Percentiles rank a stretch among this genome's conserved stretches.
Conservation (phyloP, 2,888 invertebrate species). For the Megamerina dolium region DNA sequence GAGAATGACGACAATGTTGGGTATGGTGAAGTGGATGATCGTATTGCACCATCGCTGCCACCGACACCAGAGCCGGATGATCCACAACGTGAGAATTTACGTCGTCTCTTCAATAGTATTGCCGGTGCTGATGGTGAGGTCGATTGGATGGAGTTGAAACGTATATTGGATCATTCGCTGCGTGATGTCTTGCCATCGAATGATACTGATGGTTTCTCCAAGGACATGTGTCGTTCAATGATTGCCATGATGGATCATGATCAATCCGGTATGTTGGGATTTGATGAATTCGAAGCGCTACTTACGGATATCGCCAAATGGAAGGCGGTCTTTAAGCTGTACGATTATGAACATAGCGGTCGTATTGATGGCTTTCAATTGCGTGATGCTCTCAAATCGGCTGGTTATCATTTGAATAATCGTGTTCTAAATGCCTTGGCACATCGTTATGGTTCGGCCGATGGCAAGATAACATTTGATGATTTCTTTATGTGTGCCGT, state of each 20-base stretch:
- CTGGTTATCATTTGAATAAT: constrained; percentile 87
- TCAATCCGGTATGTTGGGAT: constrained; percentile 84
- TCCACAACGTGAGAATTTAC: constrained; percentile 51
- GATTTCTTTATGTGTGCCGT: constrained; percentile 93
- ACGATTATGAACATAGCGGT: constrained; percentile 75
- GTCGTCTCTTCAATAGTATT: constrained; percentile 76
- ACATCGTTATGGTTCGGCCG: constrained; percentile 80
- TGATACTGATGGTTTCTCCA: constrained; percentile 64
- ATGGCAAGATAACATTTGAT: constrained; percentile 83
- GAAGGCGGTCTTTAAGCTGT: constrained; percentile 85
- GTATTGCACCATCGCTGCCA: constrained; percentile 43
- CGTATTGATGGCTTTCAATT: constrained; percentile 76
- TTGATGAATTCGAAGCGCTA: constrained; percentile 80
- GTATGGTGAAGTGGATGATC: constrained; percentile 71
- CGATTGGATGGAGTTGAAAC: constrained; percentile 88
- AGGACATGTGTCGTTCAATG: constrained; percentile 90
- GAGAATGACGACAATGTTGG: constrained; percentile 87
- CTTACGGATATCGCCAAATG: constrained; percentile 82
- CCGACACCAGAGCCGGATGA: constrained; percentile 35
- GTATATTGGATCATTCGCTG: constrained; percentile 85
- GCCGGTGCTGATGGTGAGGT: constrained; percentile 89
- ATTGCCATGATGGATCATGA: constrained; percentile 89
- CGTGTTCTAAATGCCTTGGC: constrained; percentile 81
- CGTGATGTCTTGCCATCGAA: constrained; percentile 56
- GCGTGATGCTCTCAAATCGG: constrained; percentile 78